Evolutionary conservation across 2,888 invertebrate species (phyloP).

Genomic region (Sinodicranocentrus sp.): DNA sequence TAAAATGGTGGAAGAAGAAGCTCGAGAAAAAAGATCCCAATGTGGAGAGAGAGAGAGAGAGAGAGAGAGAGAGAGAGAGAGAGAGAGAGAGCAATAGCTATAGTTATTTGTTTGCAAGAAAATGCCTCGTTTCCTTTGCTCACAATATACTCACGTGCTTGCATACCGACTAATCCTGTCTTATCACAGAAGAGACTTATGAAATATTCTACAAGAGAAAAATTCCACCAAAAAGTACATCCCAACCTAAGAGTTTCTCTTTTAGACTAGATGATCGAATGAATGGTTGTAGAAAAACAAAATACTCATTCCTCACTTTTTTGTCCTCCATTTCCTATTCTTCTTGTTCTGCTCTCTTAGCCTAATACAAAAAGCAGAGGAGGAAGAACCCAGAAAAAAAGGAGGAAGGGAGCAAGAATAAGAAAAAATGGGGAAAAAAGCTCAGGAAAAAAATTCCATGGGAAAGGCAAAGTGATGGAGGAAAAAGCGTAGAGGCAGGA

Average conservation of each 20-base stretch:
- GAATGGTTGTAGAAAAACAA: constrained; percentile 5
- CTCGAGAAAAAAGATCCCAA: neutral
- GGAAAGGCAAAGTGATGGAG: constrained; percentile 2
- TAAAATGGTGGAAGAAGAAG: constrained; percentile 23
- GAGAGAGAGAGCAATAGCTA: too few relatives aligned
- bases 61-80: constrained; percentile 13
- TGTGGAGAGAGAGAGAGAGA: neutral
- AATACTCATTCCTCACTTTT: constrained; percentile 12
- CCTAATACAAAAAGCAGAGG: constrained; percentile 16
- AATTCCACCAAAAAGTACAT: too few relatives aligned
- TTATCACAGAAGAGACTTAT: too few relatives aligned
- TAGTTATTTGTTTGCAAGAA: too few relatives aligned
- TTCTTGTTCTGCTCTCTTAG: constrained; percentile 8
- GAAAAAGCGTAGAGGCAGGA: constrained; percentile 11
- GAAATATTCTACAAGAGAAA: too few relatives aligned
- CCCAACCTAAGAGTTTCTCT: too few relatives aligned
- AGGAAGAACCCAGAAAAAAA: constrained; percentile 7
- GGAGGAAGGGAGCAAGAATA: neutral
- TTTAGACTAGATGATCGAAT: constrained; percentile 15
- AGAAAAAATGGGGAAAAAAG: constrained; percentile 13
- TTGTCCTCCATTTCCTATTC: constrained; percentile 3
- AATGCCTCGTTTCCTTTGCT: too few relatives aligned
- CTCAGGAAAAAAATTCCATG: neutral
- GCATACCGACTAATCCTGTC: too few relatives aligned
- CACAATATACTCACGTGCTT: too few relatives aligned